Conservation (phyloP, 2,888 invertebrate genomes). For the Andrena haemorrhoa region DNA sequence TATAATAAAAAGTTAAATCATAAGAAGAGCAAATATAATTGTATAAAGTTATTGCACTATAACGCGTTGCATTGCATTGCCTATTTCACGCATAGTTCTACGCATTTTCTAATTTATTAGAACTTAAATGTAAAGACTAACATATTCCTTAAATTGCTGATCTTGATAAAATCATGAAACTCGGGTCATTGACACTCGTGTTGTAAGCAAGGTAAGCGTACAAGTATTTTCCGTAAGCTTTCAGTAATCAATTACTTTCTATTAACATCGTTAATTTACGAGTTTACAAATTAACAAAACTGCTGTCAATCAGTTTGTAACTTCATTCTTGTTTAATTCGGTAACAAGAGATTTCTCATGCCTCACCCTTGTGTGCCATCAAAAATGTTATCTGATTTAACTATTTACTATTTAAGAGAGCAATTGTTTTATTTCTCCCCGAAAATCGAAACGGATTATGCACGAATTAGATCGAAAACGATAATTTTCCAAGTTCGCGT, state of each 20-base stretch:
- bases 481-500: background rate
- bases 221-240: conserved; percentile 5
- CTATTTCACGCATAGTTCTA: background rate
- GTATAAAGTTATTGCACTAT: conserved; percentile 1
- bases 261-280: conserved; percentile 2
- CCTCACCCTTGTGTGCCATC: background rate
- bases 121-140: conserved; percentile 1
- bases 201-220: conserved; percentile 34
- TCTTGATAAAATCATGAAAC: conserved; percentile 2
- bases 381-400: background rate
- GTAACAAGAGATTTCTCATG: background rate
- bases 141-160: background rate
- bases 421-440: background rate
- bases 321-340: background rate
- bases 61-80: conserved; percentile 19
- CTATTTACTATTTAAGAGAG: background rate
- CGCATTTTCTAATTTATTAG: conserved; percentile 7
- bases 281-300: background rate
- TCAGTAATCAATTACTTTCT: background rate
- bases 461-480: background rate
- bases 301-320: background rate
- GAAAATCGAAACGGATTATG: background rate
- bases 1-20: conserved; percentile 4
- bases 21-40: background rate
- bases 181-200: conserved; percentile 13